Evolutionary conservation across 2,113 vertebrate species (phyloP), one percentile per base, ranked within the genome.

Genomic region (Strix uralensis): DNA sequence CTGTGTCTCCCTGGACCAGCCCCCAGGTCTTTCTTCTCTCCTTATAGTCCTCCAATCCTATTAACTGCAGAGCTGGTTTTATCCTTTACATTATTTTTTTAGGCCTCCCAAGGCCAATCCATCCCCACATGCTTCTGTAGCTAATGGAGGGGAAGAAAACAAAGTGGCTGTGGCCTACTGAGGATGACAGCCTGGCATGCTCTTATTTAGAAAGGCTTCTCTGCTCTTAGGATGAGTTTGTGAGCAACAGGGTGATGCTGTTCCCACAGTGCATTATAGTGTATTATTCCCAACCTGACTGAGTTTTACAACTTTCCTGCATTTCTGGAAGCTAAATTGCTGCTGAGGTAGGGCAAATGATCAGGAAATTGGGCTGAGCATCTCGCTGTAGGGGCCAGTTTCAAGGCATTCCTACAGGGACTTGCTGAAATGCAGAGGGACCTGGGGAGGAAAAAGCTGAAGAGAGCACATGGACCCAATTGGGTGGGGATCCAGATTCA

Each of bases 331-430:
- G 52, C 52, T 47, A 10, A n/a, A 54, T 22, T 42, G n/a, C 66
- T 72, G 47, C 71, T 67, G 74, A 79, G 51, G 22, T 7, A 42
- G 38, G 62, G 42, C 55, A 75, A 34, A 72, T 4, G 25, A 32
- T 36, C 11, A 54, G 82, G 66, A 59, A 51, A 74, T 0, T 10
- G 47, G 38, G n/a, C 55, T 58, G 46, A 62, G 27, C 34, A 38
- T 40, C 74, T 59, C 5, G 0, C 13, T 0, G 0, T 11, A 69
- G 75, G 86, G 77, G 54, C 20, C 0, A 4, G 2, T 44, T 73
- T 82, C 32, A 47, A 63, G 86, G 25, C 26, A 9, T 27, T 77
- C 62, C 52, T 51, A 3, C 20, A 42, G 42, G 57, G 32, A 23
- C 26, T 69, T 32, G 58, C 62, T 83, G 93, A 86, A 61, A n/a